A percentile compares a stretch with the other conserved stretches of the same genome.
phyloP scores from a whole-genome alignment of 2,113 vertebrate species.

The Rhipidura dahli region DNA sequence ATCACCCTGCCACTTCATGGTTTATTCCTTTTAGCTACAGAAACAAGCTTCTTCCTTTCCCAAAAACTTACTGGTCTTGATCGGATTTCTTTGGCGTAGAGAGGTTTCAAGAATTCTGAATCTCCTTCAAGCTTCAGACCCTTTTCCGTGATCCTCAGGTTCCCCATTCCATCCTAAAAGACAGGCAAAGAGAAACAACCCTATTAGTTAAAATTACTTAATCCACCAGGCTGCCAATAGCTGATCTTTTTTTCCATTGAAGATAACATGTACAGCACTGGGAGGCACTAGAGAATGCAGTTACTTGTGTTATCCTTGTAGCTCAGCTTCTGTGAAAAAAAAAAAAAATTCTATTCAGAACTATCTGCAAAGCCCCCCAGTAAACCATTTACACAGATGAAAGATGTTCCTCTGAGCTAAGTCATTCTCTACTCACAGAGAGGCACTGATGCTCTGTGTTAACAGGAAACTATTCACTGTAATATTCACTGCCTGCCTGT shows the following conservation, averaged over 20 bases:
- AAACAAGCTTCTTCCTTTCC: not conserved
- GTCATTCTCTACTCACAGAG: not conserved
- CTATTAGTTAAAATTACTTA: slow-evolving; percentile 58
- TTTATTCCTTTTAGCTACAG: not conserved
- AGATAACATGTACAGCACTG: slow-evolving; percentile 12
- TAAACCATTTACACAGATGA: slow-evolving; percentile 21
- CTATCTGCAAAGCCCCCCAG: not conserved
- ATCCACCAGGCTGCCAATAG: slow-evolving; percentile 22
- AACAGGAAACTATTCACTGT: slow-evolving; percentile 28
- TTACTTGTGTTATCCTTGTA: slow-evolving; percentile 32
- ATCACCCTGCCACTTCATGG: not conserved
- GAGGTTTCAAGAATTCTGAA: slow-evolving; percentile 97
- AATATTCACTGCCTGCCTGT: not conserved
- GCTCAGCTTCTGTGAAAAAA: slow-evolving; percentile 4
- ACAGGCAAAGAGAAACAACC: slow-evolving; percentile 30
- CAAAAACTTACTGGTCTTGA: slow-evolving; percentile 90
- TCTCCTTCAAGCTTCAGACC: slow-evolving; percentile 96
- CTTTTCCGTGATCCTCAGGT: slow-evolving; percentile 96
- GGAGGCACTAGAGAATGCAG: slow-evolving; percentile 42
- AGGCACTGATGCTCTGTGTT: not conserved
- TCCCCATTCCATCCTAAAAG: slow-evolving; percentile 96
- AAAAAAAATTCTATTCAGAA: not conserved
- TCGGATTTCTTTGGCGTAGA: slow-evolving; percentile 99
- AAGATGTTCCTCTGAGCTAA: slow-evolving; percentile 4
- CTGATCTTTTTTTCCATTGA: not conserved